Base-by-base conservation (phyloP, 2,797 vertebrate species). In the Smutsia temminckii region DNA sequence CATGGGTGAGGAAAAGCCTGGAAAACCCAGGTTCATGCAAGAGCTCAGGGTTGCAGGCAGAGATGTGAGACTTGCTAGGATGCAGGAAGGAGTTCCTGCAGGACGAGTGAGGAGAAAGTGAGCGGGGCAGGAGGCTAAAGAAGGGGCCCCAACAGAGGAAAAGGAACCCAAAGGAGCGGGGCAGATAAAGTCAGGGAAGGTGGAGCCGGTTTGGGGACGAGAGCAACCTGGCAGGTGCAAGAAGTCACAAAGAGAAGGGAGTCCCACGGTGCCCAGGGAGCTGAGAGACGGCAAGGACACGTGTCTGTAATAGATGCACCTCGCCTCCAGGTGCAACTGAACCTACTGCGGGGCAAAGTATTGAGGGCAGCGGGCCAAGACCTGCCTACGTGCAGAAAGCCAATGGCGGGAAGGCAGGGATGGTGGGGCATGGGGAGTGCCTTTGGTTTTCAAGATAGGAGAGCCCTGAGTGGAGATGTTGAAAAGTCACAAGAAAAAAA, bases 31-130 rank as follows among this genome's bases (percentile, higher is more conserved):
- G 42, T 13, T 49, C 29, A 7, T 6, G 13, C 32, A 32, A 55
- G 42, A 68, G n/a, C 20, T 83, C 25, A 0, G 72, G 46, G 74
- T 17, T 61, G 23, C 17, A 72, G 8, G 53, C 6, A 9, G 64
- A 71, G 51, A 53, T 0, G 2, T 14, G 42, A 75, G 25, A 18
- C 17, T 57, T 8, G 3, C 49, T 3, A 13, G 21, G n/a, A n/a
- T 2, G 12, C 27, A n/a, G 20, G 40, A n/a, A 1, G 25, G 8
- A 66, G 6, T 40, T 14, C 29, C 59, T 5, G 0, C 11, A n/a
- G 71, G 32, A 46, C 49, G n/a, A 37, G 25, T 40, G 29, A 42
- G 79, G 74, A 51, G 7, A 64, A 34, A 16, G 46, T 3, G 18
- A 46, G 34, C n/a, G 29, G 21, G 23, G 20, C 0, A 0, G 25